Conservation (phyloP, 1,140 invertebrate species). For the Capitella teleta region DNA sequence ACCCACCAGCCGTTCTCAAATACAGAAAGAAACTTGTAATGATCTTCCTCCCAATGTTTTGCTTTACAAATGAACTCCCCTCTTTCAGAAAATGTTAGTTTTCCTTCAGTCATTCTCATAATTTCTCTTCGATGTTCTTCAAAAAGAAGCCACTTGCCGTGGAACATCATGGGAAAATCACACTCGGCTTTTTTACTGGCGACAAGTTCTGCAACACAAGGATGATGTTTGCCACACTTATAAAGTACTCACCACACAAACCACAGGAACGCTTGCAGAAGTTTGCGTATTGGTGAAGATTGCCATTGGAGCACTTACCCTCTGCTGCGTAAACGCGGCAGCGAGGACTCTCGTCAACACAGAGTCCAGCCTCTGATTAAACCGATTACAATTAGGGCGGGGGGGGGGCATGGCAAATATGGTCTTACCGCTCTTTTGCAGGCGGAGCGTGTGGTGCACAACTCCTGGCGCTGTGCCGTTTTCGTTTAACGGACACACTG, state of each 20-base stretch:
- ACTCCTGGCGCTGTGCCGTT: too few species aligned
- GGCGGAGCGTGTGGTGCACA: too few species aligned
- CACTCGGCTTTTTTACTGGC: constrained; percentile 9
- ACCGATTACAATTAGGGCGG: too few species aligned
- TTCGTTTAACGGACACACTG: too few species aligned
- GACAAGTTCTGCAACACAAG: too few species aligned
- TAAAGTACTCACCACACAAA: constrained; percentile 8
- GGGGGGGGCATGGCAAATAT: too few species aligned
- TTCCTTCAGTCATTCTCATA: constrained; percentile 2
- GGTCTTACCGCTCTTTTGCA: too few species aligned
- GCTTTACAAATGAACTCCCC: constrained; percentile 14
- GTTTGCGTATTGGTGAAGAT: constrained; percentile 8
- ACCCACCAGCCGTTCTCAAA: constrained; percentile 13
- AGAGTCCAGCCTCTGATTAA: constrained; percentile 6
- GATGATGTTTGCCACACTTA: too few species aligned
- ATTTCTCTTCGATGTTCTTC: constrained; percentile 3
- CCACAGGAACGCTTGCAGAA: constrained; percentile 11
- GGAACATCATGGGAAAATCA: constrained; percentile 8
- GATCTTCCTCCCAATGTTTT: constrained; percentile 12
- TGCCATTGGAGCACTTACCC: constrained; percentile 7
- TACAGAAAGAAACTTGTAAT: constrained; percentile 12
- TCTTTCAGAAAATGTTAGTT: constrained; percentile 5
- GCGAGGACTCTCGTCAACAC: constrained; percentile 6
- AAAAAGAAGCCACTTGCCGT: constrained; percentile 7
- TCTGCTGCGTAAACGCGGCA: constrained; percentile 3